These are phyloP conservation scores for Hydractinia symbiolongicarpus DNA, from an alignment of 30 jellyfish, hydroid and myxozoan species.

Conservation along the genomic window DNA sequence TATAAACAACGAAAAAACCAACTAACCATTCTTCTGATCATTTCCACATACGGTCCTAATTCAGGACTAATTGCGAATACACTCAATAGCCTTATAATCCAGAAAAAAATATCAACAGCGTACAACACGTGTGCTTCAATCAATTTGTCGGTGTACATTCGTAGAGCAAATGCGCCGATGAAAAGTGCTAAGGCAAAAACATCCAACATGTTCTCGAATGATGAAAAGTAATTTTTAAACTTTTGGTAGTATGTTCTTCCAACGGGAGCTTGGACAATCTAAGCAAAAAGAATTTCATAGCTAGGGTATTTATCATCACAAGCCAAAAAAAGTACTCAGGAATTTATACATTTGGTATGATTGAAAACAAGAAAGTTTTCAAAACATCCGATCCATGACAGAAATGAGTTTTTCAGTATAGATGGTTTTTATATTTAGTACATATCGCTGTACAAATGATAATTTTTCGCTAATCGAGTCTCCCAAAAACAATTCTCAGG, in stretches of 20 bases:
- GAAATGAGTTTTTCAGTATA: too few relatives aligned
- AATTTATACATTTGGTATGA: too few relatives aligned
- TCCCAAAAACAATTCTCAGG: too few relatives aligned
- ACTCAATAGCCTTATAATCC: constrained; percentile 69
- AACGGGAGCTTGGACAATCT: constrained; percentile 1
- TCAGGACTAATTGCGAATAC: constrained; percentile 64
- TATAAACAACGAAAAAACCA: too few relatives aligned
- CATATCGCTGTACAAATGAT: too few relatives aligned
- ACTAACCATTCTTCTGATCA: constrained; percentile 74
- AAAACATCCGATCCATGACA: too few relatives aligned
- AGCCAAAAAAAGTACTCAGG: too few relatives aligned
- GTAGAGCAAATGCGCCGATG: constrained; percentile 51
- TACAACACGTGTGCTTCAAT: constrained; percentile 51
- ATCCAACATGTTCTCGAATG: constrained; percentile 72
- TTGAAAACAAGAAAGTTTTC: too few relatives aligned
- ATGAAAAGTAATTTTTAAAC: not conserved
- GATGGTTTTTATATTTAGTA: too few relatives aligned
- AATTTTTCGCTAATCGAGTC: too few relatives aligned
- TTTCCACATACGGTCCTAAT: constrained; percentile 88
- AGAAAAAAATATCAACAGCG: constrained; percentile 65
- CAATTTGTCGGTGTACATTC: constrained; percentile 24
- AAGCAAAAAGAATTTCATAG: not conserved
- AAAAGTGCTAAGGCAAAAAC: constrained; percentile 56
- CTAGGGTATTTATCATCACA: not conserved
- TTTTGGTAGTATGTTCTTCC: not conserved